phyloP scores from a whole-genome alignment of 2,888 invertebrate species.

The Oegoconia quadripuncta region DNA sequence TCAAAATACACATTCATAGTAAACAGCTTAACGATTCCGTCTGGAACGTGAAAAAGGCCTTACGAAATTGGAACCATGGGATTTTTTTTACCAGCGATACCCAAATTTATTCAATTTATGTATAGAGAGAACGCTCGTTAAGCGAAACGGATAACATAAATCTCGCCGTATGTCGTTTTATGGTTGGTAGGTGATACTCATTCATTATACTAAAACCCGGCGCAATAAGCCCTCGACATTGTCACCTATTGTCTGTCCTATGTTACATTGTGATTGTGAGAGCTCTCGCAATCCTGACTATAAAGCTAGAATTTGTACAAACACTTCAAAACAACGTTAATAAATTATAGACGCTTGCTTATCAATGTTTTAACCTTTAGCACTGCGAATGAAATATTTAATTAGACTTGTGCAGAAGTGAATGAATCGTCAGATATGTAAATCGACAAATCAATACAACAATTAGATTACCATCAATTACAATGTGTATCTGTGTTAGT shows the following conservation, averaged over 20 bases:
- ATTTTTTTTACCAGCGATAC: conserved; percentile 13
- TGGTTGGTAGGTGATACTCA: conserved; percentile 23
- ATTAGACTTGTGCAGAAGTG: too few species aligned
- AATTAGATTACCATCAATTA: too few species aligned
- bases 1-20: conserved; percentile 28
- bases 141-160: conserved; percentile 50
- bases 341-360: too few species aligned
- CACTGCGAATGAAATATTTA: too few species aligned
- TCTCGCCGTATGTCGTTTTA: conserved; percentile 39
- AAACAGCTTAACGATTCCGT: conserved; percentile 29
- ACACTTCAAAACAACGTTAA: too few species aligned
- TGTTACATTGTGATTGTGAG: too few species aligned
- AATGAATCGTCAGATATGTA: too few species aligned
- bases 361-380: too few species aligned
- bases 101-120: conserved; percentile 29
- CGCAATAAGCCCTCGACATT: not conserved
- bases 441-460: too few species aligned
- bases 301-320: too few species aligned
- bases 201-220: conserved; percentile 1
- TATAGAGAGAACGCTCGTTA: conserved; percentile 43
- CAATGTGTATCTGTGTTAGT: too few species aligned
- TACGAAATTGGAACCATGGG: conserved; percentile 15
- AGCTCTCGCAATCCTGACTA: too few species aligned
- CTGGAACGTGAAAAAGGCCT: conserved; percentile 24
- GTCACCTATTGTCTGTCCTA: not conserved